These are phyloP conservation scores for Cisticola juncidis DNA, from an alignment of 2,113 vertebrate species.

Conservation along the genomic window DNA sequence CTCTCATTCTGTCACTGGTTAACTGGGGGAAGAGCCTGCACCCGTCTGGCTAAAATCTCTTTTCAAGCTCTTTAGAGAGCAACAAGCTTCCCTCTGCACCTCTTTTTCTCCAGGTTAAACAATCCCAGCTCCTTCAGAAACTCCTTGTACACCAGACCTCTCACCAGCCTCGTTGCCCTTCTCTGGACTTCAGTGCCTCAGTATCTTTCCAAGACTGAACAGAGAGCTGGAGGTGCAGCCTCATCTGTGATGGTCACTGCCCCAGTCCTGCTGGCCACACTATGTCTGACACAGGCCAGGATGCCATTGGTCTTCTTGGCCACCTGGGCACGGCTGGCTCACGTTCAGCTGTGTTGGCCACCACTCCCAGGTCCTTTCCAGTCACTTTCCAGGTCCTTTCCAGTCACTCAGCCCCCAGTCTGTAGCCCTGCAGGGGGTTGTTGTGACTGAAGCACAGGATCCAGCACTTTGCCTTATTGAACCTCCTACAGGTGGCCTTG, in stretches of 20 bases:
- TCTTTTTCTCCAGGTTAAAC: not conserved
- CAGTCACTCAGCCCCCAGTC: not conserved
- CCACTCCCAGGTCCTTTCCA: not conserved
- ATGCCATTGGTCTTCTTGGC: not conserved
- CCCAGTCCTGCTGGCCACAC: not conserved
- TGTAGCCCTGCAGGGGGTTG: not conserved
- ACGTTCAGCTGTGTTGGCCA: not conserved
- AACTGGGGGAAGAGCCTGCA: not conserved
- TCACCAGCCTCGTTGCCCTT: accelerated
- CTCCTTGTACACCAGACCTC: not conserved
- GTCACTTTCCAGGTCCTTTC: not conserved
- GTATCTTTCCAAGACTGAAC: not conserved
- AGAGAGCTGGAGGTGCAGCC: not conserved
- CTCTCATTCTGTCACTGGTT: not conserved
- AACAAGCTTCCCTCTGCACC: no score
- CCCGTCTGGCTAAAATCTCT: not conserved
- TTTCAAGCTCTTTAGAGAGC: not conserved
- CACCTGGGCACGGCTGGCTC: not conserved
- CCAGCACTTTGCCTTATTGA: not conserved
- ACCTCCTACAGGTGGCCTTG: not conserved
- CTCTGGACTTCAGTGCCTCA: not conserved
- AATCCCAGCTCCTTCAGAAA: not conserved
- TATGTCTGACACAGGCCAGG: not conserved
- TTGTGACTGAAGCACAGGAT: not conserved
- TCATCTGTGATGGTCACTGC: not conserved